Evolutionary conservation across 2,113 vertebrate genomes (phyloP), one percentile per base, ranked within the genome.

Genomic region (Salvelinus alpinus): DNA sequence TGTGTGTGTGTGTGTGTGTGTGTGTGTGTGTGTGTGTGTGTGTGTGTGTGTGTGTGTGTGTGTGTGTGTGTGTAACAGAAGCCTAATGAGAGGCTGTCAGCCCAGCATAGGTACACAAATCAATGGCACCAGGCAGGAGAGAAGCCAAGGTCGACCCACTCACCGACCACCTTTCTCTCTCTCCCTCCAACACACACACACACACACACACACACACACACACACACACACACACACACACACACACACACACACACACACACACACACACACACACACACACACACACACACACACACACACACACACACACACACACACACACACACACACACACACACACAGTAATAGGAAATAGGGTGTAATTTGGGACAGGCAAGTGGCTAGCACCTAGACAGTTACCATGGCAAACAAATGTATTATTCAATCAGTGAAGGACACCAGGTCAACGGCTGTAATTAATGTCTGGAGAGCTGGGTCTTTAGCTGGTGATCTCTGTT

Each of bases 11-110:
- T n/a, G n/a, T n/a, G n/a, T n/a, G n/a, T n/a, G n/a, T n/a, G n/a
- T n/a, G 48, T 51, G 48, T 51, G 48, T 51, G 48, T 51, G 48
- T 51, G 47, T 51, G 48, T 51, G 48, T 51, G 48, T 51, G 48
- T 14, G 48, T 51, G 48, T 51, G 48, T 51, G n/a, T 24, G 48
- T 16, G 48, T 51, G 48, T 51, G 48, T 51, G 48, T 51, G 48
- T 51, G 48, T n/a, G 24, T 24, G 24, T 24, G n/a, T 24, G 25
- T 90, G 90, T 88, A 44, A 44, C 38, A 44, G 91, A 92, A 92
- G 87, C 80, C 88, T 92, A 92, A 94, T 92, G 90, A 93, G 91
- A 90, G 93, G 84, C 90, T 93, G 92, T 93, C 92, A 93, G 90
- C 77, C 75, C 80, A 65, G 62, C 81, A 81, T 90, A 92, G 87